A percentile compares a stretch with the other conserved stretches of the same genome.
Conservation (phyloP, 2,113 vertebrate genomes). For the Aegithalos caudatus region DNA sequence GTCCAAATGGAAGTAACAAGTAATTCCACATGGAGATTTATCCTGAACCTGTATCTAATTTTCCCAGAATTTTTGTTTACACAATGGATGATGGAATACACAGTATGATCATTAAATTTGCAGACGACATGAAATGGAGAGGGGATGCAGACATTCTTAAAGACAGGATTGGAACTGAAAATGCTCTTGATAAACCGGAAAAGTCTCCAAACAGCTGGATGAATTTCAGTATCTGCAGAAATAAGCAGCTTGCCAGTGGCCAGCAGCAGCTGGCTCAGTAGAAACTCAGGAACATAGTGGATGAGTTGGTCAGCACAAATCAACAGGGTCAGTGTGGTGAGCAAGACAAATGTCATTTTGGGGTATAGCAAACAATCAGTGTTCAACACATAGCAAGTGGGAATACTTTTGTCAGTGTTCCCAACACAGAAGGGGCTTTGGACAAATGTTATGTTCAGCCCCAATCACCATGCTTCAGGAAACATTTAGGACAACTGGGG, state of each 20-base stretch:
- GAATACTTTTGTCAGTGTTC: background rate
- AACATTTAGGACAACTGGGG: background rate
- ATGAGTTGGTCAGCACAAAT: background rate
- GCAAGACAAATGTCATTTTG: background rate
- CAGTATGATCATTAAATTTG: background rate
- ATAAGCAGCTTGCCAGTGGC: background rate
- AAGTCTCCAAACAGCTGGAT: slow-evolving; percentile 13
- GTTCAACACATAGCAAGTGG: background rate
- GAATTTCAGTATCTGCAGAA: background rate
- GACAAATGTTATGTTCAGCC: background rate
- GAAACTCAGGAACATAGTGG: background rate
- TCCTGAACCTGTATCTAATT: background rate
- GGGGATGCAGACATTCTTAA: background rate
- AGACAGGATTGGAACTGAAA: background rate
- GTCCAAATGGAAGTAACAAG: background rate
- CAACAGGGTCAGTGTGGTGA: background rate
- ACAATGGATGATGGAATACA: background rate
- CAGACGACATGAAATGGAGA: background rate
- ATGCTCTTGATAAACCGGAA: background rate
- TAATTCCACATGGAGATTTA: background rate
- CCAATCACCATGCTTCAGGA: background rate
- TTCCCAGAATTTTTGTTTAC: background rate
- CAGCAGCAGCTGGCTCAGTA: background rate
- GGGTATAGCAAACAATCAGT: background rate
- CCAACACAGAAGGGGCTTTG: background rate